These are phyloP conservation scores for Bolborhynchus lineola DNA, from an alignment of 2,113 vertebrate genomes.

Conservation along the genomic window DNA sequence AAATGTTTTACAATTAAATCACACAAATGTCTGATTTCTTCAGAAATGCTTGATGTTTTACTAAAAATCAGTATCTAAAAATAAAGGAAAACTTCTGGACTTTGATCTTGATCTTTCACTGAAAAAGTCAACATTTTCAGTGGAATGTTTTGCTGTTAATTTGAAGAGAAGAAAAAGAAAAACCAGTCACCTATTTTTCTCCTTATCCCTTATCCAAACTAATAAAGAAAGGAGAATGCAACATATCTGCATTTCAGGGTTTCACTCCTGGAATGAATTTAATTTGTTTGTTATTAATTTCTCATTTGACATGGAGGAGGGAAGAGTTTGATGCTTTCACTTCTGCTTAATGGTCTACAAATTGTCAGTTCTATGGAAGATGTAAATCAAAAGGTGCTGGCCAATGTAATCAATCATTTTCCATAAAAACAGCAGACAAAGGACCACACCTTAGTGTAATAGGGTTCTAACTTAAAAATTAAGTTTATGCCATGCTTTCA, in stretches of 20 bases:
- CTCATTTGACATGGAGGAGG: background rate
- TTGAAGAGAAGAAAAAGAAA: background rate
- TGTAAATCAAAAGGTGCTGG: background rate
- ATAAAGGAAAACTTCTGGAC: background rate
- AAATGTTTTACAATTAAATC: background rate
- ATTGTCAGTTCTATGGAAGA: background rate
- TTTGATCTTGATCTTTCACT: background rate
- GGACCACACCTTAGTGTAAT: background rate
- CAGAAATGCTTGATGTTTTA: background rate
- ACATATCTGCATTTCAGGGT: background rate
- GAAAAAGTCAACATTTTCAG: background rate
- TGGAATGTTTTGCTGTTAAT: background rate
- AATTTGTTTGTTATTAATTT: background rate
- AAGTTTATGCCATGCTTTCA: background rate
- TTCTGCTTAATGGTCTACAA: background rate
- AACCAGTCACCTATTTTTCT: background rate
- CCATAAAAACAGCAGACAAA: background rate
- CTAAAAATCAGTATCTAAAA: background rate
- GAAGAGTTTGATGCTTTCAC: background rate
- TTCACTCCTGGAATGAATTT: background rate
- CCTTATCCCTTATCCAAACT: background rate
- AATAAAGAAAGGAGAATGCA: background rate
- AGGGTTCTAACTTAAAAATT: background rate
- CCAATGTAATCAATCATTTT: background rate
- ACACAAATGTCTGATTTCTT: background rate